Evolutionary conservation across 2,113 vertebrate genomes (phyloP).

Genomic region (Gymnocephalus cernua): DNA sequence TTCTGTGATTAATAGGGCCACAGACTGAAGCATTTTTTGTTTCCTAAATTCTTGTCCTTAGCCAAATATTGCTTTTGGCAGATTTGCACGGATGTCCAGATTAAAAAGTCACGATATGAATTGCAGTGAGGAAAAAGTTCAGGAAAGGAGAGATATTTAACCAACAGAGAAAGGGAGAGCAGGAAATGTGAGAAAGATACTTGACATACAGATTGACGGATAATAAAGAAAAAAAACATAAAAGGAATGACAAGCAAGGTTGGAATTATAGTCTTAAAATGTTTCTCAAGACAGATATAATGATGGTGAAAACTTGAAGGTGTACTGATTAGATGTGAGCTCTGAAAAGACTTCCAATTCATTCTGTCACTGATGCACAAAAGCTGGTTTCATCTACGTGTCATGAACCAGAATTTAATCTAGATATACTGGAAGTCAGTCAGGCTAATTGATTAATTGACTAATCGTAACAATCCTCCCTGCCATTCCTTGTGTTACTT

Average conservation of each 20-base stretch:
- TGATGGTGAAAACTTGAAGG: background rate
- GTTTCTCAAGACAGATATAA: slow-evolving; percentile 2
- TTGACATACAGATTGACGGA: background rate
- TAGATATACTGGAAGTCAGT: background rate
- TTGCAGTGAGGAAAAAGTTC: slow-evolving; percentile 35
- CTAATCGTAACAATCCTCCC: background rate
- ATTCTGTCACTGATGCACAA: background rate
- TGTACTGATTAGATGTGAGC: background rate
- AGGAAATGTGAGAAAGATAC: slow-evolving; percentile 29
- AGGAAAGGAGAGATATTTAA: slow-evolving; percentile 53
- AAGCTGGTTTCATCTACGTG: background rate
- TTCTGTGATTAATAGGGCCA: slow-evolving; percentile 41
- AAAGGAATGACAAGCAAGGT: background rate
- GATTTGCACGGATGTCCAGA: slow-evolving; percentile 50
- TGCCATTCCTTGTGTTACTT: background rate
- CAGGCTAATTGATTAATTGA: background rate
- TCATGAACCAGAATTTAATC: background rate
- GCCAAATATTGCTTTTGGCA: slow-evolving; percentile 76
- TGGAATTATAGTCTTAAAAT: background rate
- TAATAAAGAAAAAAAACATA: slow-evolving; percentile 25
- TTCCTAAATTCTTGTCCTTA: slow-evolving; percentile 40
- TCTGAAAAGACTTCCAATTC: background rate
- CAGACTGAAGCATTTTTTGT: slow-evolving; percentile 50
- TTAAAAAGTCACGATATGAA: slow-evolving; percentile 70
- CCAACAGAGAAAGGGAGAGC: slow-evolving; percentile 10